Evolutionary conservation across 1,140 invertebrate species (phyloP).

Genomic region (Diploscapter pachys): DNA sequence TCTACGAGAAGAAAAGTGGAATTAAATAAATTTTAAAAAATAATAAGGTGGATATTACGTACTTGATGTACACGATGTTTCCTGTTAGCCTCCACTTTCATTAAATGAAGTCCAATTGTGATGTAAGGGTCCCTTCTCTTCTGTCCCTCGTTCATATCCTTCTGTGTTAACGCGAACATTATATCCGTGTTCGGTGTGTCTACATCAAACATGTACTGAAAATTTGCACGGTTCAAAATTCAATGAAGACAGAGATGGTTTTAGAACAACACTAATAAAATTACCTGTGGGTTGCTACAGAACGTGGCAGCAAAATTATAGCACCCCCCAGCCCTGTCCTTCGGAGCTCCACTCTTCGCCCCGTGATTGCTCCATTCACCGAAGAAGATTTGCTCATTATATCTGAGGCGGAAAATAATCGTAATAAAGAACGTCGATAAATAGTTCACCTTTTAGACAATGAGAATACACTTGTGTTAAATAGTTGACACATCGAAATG

Average conservation of each 20-base stretch:
- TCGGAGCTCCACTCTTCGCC: slow-evolving; percentile 52
- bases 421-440: too few species aligned
- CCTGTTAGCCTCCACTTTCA: slow-evolving; percentile 55
- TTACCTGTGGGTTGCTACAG: slow-evolving; percentile 49
- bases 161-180: slow-evolving; percentile 55
- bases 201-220: slow-evolving; percentile 33
- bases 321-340: slow-evolving; percentile 53
- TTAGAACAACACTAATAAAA: too few species aligned
- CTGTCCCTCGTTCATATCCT: slow-evolving; percentile 40
- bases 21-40: too few species aligned
- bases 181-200: slow-evolving; percentile 36
- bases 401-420: background rate
- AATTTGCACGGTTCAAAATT: too few species aligned
- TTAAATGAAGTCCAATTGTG: slow-evolving; percentile 56
- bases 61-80: slow-evolving; percentile 50
- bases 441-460: slow-evolving; percentile 7
- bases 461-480: slow-evolving; percentile 44
- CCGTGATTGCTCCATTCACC: slow-evolving; percentile 54
- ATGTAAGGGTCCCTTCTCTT: slow-evolving; percentile 53
- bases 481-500: slow-evolving; percentile 53
- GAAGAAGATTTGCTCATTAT: slow-evolving; percentile 41
- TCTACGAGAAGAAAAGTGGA: too few species aligned
- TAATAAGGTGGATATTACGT: too few species aligned
- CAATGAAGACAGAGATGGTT: too few species aligned
- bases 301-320: slow-evolving; percentile 51